Evolutionary conservation across 2,888 invertebrate species (phyloP), one percentile per base, ranked within the genome.

Genomic region (Automeris io): DNA sequence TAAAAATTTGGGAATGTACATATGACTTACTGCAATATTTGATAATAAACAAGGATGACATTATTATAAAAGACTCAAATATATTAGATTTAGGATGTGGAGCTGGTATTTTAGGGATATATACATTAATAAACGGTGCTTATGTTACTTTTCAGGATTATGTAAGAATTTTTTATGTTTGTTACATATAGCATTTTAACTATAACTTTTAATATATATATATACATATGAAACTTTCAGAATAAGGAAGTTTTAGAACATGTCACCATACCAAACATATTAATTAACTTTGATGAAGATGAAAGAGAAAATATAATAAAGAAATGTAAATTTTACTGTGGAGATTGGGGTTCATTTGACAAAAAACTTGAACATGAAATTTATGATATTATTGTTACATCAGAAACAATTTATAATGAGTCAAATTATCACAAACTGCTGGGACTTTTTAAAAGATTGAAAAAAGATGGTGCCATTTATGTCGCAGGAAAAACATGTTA

Each of bases 1-100:
- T 97, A 19, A 98, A 98, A 88, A 91, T 97, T 42, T 98, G 98
- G 98, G 98, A 98, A 83, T 96, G 97, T 62, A 95, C 96, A 3
- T 86, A 90, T 56, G 97, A 98, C 70, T 74, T 98, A 38, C 76
- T 92, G 23, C 72, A 90, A 43, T 95, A 91, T 70, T 68, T 97
- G 23, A 59, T 80, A 3, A 61, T 69, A 21, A 61, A 72, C 47
- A 42, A 89, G 93, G 22, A 7, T 16, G 4, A 43, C 8, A 54
- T 68, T 5, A 40, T 73, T 5, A 78, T 90, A 9, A 61, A 87
- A 26, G 71, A 80, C 16, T 91, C 88, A 55, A 80, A 70, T 33
- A 91, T 97, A 0, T 75, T 98, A 35, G 98, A 98, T 88, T 87
- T 98, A 42, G 98, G 98, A 1, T 98, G 98, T 85, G 98, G 98